A percentile compares a stretch with the other conserved stretches of the same genome.
Conservation (phyloP, 2,797 vertebrate species). For the Crenichthys baileyi region DNA sequence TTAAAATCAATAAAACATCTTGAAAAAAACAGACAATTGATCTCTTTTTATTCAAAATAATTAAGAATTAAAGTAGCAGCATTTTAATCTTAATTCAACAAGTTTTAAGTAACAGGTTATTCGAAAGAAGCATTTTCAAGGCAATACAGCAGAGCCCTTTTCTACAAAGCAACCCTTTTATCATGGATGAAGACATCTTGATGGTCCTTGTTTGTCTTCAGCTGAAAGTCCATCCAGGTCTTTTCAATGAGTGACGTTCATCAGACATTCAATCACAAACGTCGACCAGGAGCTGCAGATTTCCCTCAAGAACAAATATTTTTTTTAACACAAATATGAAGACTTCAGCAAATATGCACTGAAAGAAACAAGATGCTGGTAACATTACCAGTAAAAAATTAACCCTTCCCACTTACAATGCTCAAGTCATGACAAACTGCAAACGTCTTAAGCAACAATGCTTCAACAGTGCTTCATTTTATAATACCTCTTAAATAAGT, state of each 20-base stretch:
- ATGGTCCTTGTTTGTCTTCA: slow-evolving; percentile 3
- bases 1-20: slow-evolving; percentile 5
- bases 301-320: background rate
- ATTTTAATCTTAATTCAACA: slow-evolving; percentile 1
- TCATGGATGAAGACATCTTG: background rate
- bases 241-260: background rate
- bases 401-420: background rate
- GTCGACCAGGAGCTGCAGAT: background rate
- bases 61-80: slow-evolving; percentile 18
- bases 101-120: background rate
- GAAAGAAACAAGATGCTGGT: background rate
- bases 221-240: background rate
- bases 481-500: too few relatives aligned
- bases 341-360: background rate
- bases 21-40: slow-evolving; percentile 9
- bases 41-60: slow-evolving; percentile 2
- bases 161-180: background rate
- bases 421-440: background rate
- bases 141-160: background rate
- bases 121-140: background rate
- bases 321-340: background rate
- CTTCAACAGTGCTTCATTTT: background rate
- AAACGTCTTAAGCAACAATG: background rate
- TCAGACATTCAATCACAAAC: background rate
- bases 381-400: background rate